Conservation (phyloP, 2,888 invertebrate genomes). For the Augiades crinisus region DNA sequence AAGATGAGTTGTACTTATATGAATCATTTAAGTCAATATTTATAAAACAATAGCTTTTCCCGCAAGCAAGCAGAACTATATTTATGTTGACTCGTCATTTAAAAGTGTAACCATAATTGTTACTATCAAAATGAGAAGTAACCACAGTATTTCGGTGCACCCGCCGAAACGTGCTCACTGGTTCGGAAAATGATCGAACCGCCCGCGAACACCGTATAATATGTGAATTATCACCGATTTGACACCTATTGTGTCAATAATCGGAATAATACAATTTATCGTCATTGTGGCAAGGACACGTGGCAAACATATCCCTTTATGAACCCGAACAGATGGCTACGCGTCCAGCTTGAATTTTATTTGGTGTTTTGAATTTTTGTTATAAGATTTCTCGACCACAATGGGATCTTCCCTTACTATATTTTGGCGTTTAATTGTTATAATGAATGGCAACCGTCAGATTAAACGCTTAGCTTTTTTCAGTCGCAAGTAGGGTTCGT, state of each 20-base stretch:
- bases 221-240: constrained; percentile 57
- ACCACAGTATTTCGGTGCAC: constrained; percentile 16
- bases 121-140: no score
- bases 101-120: background rate
- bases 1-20: no score
- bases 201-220: constrained; percentile 45
- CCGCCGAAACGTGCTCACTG: constrained; percentile 32
- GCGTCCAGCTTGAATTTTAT: constrained; percentile 46
- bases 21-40: no score
- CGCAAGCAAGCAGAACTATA: no score
- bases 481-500: background rate
- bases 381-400: constrained; percentile 41
- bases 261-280: constrained; percentile 60
- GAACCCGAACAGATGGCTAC: constrained; percentile 55
- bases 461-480: constrained; percentile 30
- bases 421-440: constrained; percentile 49
- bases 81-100: no score
- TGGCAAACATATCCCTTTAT: constrained; percentile 54
- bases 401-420: constrained; percentile 40
- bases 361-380: constrained; percentile 45
- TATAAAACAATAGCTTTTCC: no score
- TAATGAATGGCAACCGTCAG: constrained; percentile 44
- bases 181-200: constrained; percentile 41
- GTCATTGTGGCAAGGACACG: constrained; percentile 57
- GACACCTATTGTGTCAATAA: constrained; percentile 65